Conservation (phyloP, 1,140 invertebrate genomes). For the Watersipora subatra region DNA sequence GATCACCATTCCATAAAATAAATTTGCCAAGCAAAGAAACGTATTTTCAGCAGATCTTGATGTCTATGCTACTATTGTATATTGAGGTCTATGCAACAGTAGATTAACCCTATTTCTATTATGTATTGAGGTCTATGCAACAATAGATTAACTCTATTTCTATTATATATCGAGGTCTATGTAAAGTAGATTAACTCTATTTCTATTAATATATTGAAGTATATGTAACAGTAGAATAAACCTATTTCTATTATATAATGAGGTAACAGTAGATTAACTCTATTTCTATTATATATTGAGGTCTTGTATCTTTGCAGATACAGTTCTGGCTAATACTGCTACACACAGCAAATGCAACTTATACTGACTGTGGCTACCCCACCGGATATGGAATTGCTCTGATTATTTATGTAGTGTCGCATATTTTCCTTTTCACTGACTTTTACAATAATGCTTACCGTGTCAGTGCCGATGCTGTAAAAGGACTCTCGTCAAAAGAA, state of each 20-base stretch:
- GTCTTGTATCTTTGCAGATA: slow-evolving; percentile 21
- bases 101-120: no score
- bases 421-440: slow-evolving; percentile 41
- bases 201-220: not conserved
- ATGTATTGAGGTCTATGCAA: no score
- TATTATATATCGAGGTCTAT: no score
- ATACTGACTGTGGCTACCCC: slow-evolving; percentile 36
- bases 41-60: no score
- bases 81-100: no score
- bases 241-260: no score
- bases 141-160: no score
- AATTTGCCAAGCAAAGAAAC: no score
- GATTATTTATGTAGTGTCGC: slow-evolving; percentile 34
- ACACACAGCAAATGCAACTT: slow-evolving; percentile 21
- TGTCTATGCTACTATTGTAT: no score
- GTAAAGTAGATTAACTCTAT: not conserved
- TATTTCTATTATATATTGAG: not conserved
- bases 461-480: not conserved
- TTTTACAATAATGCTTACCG: slow-evolving; percentile 42
- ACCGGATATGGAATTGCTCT: slow-evolving; percentile 27
- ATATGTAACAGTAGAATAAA: no score
- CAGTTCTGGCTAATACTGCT: slow-evolving; percentile 29
- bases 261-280: not conserved
- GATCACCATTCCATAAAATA: no score
- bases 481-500: not conserved